Evolutionary conservation across 2,888 invertebrate genomes (phyloP), one percentile per base, ranked within the genome.

Genomic region (Macroteleia sp.): DNA sequence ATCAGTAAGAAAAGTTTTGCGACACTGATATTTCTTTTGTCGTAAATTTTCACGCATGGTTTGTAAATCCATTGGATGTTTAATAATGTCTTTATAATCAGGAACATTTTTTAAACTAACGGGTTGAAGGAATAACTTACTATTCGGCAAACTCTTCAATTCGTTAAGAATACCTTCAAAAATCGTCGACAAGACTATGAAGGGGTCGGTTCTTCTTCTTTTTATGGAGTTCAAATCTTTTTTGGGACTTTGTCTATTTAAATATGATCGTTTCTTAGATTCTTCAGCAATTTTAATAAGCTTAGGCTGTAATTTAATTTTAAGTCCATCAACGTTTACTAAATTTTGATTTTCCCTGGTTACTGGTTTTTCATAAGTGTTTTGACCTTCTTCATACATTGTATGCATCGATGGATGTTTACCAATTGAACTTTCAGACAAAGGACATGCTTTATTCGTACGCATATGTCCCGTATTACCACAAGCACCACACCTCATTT

Each of bases 11-110:
- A n/a, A n/a, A n/a, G n/a, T n/a, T n/a, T n/a, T n/a, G n/a, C n/a
- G n/a, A n/a, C n/a, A n/a, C n/a, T n/a, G n/a, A n/a, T n/a, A n/a
- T n/a, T 97, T 83, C 98, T n/a, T n/a, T n/a, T n/a, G n/a, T n/a
- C n/a, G n/a, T n/a, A n/a, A n/a, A n/a, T n/a, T n/a, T n/a, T n/a
- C 98, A 36, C 98, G 93, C 84, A 99, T 98, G 0, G 97, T 97
- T 91, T 99, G 99, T 57, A 99, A 92, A 91, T 99, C 99, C 97
- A 99, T 99, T 0, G 99, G 99, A 66, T 96, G 94, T 44, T 95
- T 94, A 17, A 99, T 94, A 64, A 99, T 97, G 81, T 96, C 95
- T 89, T 97, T 96, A 92, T 99, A 99, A 91, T 99, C 99, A 0
- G 97, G 96, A 4, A 99, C 98, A 85, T 95, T 91, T 93, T 98